Conservation (phyloP, 2,888 invertebrate genomes). For the Mesorhabditis spiculigera region DNA sequence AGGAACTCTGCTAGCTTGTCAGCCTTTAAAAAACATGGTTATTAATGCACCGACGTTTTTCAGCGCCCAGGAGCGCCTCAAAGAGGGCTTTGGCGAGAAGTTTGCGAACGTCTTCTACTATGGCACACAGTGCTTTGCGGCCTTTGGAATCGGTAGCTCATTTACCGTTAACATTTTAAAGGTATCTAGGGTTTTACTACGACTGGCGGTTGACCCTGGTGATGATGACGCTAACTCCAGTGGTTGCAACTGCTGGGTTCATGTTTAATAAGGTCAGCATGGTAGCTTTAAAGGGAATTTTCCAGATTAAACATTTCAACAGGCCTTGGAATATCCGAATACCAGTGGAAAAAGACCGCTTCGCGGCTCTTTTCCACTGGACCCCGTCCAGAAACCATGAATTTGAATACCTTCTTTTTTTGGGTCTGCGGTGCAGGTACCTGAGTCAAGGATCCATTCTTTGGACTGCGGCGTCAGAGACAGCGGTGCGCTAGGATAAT, state of each 20-base stretch:
- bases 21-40: no score
- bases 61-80: conserved; percentile 56
- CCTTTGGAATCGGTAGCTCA: conserved; percentile 6
- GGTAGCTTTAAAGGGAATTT: background rate
- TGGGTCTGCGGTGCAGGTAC: no score
- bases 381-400: no score
- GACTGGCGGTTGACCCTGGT: conserved; percentile 53
- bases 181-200: conserved; percentile 35
- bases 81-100: conserved; percentile 58
- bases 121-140: conserved; percentile 38
- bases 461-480: no score
- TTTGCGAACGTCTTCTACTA: conserved; percentile 53
- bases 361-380: no score
- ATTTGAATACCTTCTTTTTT: no score
- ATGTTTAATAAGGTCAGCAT: background rate
- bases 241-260: conserved; percentile 43
- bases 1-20: background rate
- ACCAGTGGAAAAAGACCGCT: no score
- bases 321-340: no score
- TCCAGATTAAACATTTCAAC: no score
- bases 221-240: conserved; percentile 56
- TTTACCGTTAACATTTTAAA: no score
- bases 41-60: conserved; percentile 11
- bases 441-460: no score
- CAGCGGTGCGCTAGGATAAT: no score